Conservation (phyloP, 2,113 vertebrate species). For the Cyanoderma ruficeps region DNA sequence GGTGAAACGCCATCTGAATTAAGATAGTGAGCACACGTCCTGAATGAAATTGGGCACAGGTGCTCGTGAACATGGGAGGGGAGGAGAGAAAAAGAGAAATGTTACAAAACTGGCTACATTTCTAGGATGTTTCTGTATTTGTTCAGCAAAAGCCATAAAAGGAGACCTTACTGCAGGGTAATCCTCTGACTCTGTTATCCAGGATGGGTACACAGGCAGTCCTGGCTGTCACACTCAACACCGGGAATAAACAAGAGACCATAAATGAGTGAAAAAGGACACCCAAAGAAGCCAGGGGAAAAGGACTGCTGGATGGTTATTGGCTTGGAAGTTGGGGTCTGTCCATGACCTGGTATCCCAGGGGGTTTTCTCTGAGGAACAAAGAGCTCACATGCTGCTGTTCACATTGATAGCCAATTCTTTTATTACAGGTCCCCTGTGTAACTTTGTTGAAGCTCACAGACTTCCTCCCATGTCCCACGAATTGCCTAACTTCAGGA, state of each 20-base stretch:
- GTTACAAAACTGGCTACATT: background rate
- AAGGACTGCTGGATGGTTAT: background rate
- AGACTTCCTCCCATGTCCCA: background rate
- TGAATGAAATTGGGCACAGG: background rate
- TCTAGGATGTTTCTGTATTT: background rate
- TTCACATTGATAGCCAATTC: background rate
- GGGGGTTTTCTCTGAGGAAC: background rate
- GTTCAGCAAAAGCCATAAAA: background rate
- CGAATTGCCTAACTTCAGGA: background rate
- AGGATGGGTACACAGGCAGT: background rate
- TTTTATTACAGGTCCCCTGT: background rate
- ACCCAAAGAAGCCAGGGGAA: background rate
- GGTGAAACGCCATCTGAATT: background rate
- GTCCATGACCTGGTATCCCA: background rate
- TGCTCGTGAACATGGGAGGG: background rate
- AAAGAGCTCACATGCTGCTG: background rate
- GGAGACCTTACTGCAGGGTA: background rate
- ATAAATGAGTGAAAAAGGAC: background rate
- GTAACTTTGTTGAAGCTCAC: background rate
- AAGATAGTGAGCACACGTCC: background rate
- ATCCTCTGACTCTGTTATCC: background rate
- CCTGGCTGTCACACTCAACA: background rate
- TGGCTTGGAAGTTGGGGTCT: background rate
- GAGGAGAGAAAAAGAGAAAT: background rate
- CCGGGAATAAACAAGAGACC: background rate